Percentiles rank a stretch among this genome's conserved stretches.
Evolutionary conservation across 2,113 vertebrate genomes (phyloP).

Genomic region (Corythoichthys haematopterus): DNA sequence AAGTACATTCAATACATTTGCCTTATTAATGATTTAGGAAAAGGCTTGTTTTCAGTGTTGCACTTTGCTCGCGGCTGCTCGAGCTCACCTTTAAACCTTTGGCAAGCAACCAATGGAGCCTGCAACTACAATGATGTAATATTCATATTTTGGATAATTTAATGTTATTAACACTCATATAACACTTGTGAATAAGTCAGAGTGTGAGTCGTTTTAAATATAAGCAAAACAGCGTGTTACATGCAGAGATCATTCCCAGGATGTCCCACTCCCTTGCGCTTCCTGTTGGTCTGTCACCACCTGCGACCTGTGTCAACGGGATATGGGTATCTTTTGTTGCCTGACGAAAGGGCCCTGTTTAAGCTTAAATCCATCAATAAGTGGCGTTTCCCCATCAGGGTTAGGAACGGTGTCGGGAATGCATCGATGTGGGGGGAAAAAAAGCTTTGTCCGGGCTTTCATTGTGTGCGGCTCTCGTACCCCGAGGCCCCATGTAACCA

Average conservation of each 20-base stretch:
- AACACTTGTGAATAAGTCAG: neutral
- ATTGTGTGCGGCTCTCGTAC: neutral
- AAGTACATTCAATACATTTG: neutral
- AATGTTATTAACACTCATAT: neutral
- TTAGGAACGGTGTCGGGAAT: neutral
- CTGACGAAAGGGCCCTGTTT: neutral
- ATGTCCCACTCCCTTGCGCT: neutral
- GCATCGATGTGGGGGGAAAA: neutral
- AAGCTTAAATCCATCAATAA: neutral
- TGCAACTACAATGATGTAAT: neutral
- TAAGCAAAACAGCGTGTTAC: neutral
- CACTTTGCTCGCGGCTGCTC: neutral
- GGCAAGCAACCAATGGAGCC: neutral
- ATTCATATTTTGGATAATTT: neutral
- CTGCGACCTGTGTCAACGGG: neutral
- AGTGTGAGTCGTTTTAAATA: neutral
- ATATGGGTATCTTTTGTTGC: neutral
- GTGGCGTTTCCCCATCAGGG: neutral
- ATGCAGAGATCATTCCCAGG: neutral
- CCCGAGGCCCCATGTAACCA: neutral
- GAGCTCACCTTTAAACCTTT: neutral
- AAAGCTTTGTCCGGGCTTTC: neutral
- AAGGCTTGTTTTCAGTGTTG: neutral
- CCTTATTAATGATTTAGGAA: neutral
- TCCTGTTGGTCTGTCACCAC: constrained; percentile 1